Base-by-base conservation (phyloP, 2,797 vertebrate species). In the Crax fasciolata region DNA sequence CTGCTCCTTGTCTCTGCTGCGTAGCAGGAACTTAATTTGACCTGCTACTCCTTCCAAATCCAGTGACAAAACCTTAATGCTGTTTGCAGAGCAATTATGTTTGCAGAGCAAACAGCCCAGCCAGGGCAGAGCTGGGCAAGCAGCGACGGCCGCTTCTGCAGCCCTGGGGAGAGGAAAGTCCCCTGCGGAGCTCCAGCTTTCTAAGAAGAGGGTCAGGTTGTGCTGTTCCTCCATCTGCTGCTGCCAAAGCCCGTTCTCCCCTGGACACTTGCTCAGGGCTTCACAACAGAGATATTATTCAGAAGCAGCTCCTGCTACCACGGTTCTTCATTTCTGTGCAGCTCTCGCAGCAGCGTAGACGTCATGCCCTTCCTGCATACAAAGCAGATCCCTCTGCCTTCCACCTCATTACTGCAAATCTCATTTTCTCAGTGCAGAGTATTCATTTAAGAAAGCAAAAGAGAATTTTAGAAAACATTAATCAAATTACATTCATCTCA, bases 321-420 rank as follows among this genome's bases (percentile, higher is more conserved):
- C 4, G 35, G 51, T 11, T 93, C 54, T 66, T 89, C 10, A 72
- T 28, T 66, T 70, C 76, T 24, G 24, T 10, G 13, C 66, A 84
- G 76, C 46, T 70, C 87, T 61, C 54, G 75, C 59, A 91, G 43
- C 30, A 1, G 6, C 2, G 1, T 27, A 68, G 35, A 35, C 25
- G 7, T 25, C 81, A 49, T 59, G 38, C 52, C 51, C 75, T 55
- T 0, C 1, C 27, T 27, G 80, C 61, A 58, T 27, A 78, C 51
- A 82, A 84, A 93, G 62, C 62, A 93, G 70, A 91, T 9, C 12
- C 54, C 66, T 87, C 87, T 75, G 54, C 66, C 49, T 92, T 91
- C 79, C 0, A 1, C 59, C 71, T 57, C 54, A 9, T 63, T 77
- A 79, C 10, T 32, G 39, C 23, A 84, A 81, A 93, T 70, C 66